Evolutionary conservation across 2,797 vertebrate species (phyloP), one percentile per base, ranked within the genome.

Genomic region (Esox masquinongy): DNA sequence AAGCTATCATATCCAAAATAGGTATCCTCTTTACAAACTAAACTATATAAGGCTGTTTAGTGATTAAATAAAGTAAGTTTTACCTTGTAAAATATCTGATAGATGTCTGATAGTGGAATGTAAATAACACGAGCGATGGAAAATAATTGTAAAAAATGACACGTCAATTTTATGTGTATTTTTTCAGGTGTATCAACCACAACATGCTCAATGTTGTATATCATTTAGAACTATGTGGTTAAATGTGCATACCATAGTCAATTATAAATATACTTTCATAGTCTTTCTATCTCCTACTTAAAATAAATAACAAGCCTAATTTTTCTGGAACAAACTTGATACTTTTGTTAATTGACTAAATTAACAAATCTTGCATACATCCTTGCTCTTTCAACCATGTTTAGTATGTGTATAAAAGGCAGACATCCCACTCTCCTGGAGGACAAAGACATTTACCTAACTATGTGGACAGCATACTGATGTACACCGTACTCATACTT

Each of bases 361-460:
- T 63, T 17, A 14, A 4, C 24, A 59, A 26, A 59, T 43, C n/a
- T 22, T 59, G 19, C 4, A 24, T 19, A 69, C 68, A n/a, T 39
- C 43, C 22, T 11, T 66, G 26, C 50, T 15, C 29, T 49, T 51
- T 51, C 49, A 8, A 17, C 6, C 53, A 16, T 70, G n/a, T 70
- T 43, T 39, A 39, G 59, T 1, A 22, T 29, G 19, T 31, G 15
- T 68, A 39, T 53, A 17, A 16, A 39, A 78, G 83, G 79, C 51
- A 73, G 64, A 87, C 77, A 84, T 19, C 85, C 1, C 91, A 89
- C 89, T 84, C 90, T 92, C 64, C 84, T 91, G 90, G 85, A 77
- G 15, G 78, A 50, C 29, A 24, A 17, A 75, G 56, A 1, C 17
- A 56, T 29, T 2, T 71, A 12, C 49, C 34, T 71, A 67, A 1